Evolutionary conservation across 2,113 vertebrate species (phyloP), one percentile per base, ranked within the genome.

Genomic region (Cynocephalus volans): DNA sequence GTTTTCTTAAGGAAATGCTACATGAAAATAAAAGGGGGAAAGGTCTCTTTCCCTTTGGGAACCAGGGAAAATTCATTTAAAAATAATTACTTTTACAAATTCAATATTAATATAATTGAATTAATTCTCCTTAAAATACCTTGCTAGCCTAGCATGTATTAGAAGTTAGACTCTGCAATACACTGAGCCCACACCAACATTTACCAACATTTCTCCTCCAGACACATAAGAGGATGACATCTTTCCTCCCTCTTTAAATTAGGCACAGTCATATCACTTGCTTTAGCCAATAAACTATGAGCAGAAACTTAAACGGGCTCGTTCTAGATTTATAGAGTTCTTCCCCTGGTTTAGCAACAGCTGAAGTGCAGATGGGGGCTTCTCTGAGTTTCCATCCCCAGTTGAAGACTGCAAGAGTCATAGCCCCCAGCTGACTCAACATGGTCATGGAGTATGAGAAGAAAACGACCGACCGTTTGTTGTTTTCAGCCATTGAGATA

Each of bases 161-260:
- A 36, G 8, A 84, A 58, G 8, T 73, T 65, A 65, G 5, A 52
- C 6, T 87, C 26, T 24, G 31, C 5, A 94, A 33, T 23, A 58
- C 5, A 50, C 5, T 17, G 13, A 70, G 2, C 8, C 0, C 10
- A 28, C 1, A 8, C 9, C 15, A 41, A 19, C 26, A 45, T 65
- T 72, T 83, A 17, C 33, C 67, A 60, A 1, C 36, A 12, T 19
- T n/a, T 54, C 50, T 73, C 23, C 69, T 56, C 6, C 2, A 75
- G 11, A 31, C 26, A 62, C 2, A 1, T 10, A 15, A 7, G n/a
- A 83, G n/a, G 13, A 69, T 36, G 56, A 8, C 3, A 9, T 69
- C 3, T 13, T 33, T 83, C 23, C 17, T 41, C 24, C 12, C 48
- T 33, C 33, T 41, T 84, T 65, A 52, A 58, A 72, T 8, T 19